Evolutionary conservation across 2,797 vertebrate genomes (phyloP), one percentile per base, ranked within the genome.

Genomic region (Oceanodroma leucorhoa): DNA sequence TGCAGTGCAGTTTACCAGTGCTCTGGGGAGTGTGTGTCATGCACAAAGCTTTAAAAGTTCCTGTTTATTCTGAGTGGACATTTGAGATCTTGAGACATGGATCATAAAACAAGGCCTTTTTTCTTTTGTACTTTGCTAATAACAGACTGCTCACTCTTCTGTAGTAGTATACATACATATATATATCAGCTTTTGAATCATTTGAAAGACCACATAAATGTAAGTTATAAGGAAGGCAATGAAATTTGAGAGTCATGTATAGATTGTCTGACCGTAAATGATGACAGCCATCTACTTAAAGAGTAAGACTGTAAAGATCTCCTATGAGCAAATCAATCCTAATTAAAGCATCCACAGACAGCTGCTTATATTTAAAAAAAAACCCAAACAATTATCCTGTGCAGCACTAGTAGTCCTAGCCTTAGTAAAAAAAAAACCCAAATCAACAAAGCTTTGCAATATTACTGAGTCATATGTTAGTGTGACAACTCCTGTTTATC

Each of bases 401-500:
- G 34, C 30, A 85, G 65, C 16, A 50, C 36, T 84, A 76, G 79
- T 38, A 87, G 69, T 82, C 19, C 15, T 60, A 77, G 45, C 19
- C 23, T 40, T 43, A 82, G 7, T 58, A 22, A 55, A 61, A 84
- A 82, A 77, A 38, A 48, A 40, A 22, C 11, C 2, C 34, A 91
- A 70, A 60, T 15, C 51, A 76, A 78, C 64, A 90, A 76, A 75
- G 27, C 43, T 91, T 70, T 79, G 30, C 40, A 66, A 69, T 90
- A 89, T 87, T 82, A 86, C 67, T 94, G 89, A 93, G 73, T 88
- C 87, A 92, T 84, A 76, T 69, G 62, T 91, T 94, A 95, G 78
- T 92, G 78, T 90, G 92, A 95, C 87, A 92, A n/a, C 77, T 95
- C 75, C 72, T 96, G 95, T 96, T 96, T 94, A 93, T 93, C 91